Percentiles rank a stretch among this genome's conserved stretches.
These are phyloP conservation scores for Oncorhynchus tshawytscha DNA, from an alignment of 2,113 vertebrate species.

Conservation along the genomic window DNA sequence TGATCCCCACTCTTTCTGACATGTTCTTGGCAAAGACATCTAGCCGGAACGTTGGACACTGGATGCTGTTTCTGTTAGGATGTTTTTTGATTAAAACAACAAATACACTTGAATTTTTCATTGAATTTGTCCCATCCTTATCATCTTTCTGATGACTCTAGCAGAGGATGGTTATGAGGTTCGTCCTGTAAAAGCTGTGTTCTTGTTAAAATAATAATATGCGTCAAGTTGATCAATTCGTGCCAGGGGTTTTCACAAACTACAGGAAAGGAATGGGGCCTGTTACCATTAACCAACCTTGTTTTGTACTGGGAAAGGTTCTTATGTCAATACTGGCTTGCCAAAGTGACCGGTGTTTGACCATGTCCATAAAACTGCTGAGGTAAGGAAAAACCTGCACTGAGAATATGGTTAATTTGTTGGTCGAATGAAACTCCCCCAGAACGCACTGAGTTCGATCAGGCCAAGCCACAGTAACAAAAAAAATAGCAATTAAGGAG, in stretches of 20 bases:
- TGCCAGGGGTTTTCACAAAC: not conserved
- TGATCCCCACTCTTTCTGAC: not conserved
- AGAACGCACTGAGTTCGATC: not conserved
- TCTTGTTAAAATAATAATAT: slow-evolving; percentile 1
- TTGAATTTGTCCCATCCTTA: not conserved
- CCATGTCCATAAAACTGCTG: not conserved
- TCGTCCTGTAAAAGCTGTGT: slow-evolving; percentile 6
- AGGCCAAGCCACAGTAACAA: no score
- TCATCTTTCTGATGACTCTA: slow-evolving; percentile 8
- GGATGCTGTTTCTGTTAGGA: not conserved
- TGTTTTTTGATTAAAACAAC: no score
- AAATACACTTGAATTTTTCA: no score
- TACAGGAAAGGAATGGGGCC: not conserved
- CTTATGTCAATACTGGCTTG: not conserved
- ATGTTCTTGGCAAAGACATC: no score
- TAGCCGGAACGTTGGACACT: no score
- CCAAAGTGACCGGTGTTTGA: not conserved
- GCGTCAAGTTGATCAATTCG: slow-evolving; percentile 5
- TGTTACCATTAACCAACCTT: not conserved
- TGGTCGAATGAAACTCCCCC: not conserved
- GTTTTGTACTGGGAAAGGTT: not conserved
- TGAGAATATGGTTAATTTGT: not conserved
- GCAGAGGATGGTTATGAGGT: slow-evolving; percentile 5
- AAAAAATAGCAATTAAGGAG: no score
- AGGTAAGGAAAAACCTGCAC: not conserved